A percentile compares a stretch with the other conserved stretches of the same genome.
Conservation (phyloP, 2,888 invertebrate species). For the Nemotelus nigrinus region DNA sequence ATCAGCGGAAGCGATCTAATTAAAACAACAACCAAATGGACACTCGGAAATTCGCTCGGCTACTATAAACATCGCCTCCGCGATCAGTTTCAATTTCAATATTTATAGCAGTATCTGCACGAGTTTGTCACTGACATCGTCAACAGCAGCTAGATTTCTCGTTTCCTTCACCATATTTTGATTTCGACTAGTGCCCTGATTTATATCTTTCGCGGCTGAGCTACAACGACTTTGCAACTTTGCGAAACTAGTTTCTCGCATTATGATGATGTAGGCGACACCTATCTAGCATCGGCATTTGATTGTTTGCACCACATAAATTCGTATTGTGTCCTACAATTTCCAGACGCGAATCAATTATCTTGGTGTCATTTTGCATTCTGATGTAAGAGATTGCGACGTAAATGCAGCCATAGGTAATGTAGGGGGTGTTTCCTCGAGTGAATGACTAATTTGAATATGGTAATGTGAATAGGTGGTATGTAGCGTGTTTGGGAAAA, state of each 20-base stretch:
- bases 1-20: constrained; percentile 9
- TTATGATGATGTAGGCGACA: constrained; percentile 24
- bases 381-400: constrained; percentile 19
- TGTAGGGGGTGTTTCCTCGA: too few relatives aligned
- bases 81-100: constrained; percentile 32
- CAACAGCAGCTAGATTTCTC: not conserved
- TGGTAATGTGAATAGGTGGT: too few relatives aligned
- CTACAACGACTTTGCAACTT: not conserved
- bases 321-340: constrained; percentile 20
- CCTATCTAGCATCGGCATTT: constrained; percentile 15
- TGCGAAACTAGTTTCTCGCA: constrained; percentile 20
- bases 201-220: constrained; percentile 13
- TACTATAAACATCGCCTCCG: constrained; percentile 7
- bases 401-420: not conserved
- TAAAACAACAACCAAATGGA: not conserved
- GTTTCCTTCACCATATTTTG: not conserved
- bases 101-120: not conserved
- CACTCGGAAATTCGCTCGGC: not conserved
- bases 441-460: too few relatives aligned
- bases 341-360: constrained; percentile 26
- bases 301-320: constrained; percentile 31
- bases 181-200: constrained; percentile 16
- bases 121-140: not conserved
- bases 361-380: constrained; percentile 13
- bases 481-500: too few relatives aligned